These are phyloP conservation scores for Brachionus manjavacas DNA, from an alignment of 1,140 invertebrate genomes.

Conservation along the genomic window DNA sequence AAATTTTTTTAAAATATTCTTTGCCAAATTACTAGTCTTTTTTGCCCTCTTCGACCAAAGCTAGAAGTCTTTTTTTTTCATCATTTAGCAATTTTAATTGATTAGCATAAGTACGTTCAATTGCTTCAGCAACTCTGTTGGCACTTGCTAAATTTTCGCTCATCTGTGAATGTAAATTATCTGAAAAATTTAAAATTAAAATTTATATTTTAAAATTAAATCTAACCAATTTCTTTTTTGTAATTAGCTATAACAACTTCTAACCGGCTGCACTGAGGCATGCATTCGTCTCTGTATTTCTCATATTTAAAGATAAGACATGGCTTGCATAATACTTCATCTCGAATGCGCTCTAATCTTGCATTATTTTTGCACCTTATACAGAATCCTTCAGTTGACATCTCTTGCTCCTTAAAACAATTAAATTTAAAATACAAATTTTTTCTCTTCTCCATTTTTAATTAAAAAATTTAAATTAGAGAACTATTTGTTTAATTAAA, in stretches of 20 bases:
- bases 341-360: neutral
- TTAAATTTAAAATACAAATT: neutral
- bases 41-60: neutral
- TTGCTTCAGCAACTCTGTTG: neutral
- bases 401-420: neutral
- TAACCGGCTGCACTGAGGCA: neutral
- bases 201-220: neutral
- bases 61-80: constrained; percentile 10
- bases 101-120: neutral
- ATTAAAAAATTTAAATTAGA: neutral
- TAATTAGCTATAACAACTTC: neutral
- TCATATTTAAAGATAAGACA: constrained; percentile 20
- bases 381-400: neutral
- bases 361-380: neutral
- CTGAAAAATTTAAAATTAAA: neutral
- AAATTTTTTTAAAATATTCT: neutral
- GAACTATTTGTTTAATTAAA: neutral
- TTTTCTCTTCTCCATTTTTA: neutral
- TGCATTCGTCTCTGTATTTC: neutral
- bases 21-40: neutral
- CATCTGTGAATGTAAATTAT: neutral
- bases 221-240: constrained; percentile 12
- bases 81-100: neutral
- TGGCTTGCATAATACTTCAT: neutral
- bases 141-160: neutral